Conservation (phyloP, 2,888 invertebrate genomes). For the Nemurella pictetii region DNA sequence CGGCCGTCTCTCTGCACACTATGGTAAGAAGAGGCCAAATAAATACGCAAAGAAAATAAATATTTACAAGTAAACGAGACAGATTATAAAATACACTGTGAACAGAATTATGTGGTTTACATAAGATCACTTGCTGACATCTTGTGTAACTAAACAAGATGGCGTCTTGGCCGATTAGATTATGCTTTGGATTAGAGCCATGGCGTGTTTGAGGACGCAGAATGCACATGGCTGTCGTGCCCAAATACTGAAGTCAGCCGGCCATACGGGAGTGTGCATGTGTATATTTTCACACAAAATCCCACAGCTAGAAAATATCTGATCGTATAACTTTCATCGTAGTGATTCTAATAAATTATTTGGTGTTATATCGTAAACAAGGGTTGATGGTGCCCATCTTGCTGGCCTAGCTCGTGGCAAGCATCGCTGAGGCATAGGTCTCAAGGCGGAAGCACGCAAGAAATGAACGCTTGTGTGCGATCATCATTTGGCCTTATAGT, state of each 20-base stretch:
- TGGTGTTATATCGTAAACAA: slow-evolving; percentile 20
- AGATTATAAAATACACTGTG: slow-evolving; percentile 40
- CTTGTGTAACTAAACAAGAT: slow-evolving; percentile 19
- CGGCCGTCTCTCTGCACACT: neutral
- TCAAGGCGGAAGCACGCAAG: neutral
- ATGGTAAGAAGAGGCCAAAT: slow-evolving; percentile 35
- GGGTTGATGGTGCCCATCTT: slow-evolving; percentile 15
- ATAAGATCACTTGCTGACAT: slow-evolving; percentile 9
- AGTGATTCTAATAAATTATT: slow-evolving; percentile 39
- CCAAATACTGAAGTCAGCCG: too few species aligned
- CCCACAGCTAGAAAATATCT: neutral
- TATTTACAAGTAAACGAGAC: slow-evolving; percentile 40
- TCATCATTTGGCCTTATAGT: neutral
- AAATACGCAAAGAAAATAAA: slow-evolving; percentile 40
- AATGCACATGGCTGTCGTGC: neutral
- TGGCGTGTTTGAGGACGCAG: neutral
- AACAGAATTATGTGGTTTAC: slow-evolving; percentile 42
- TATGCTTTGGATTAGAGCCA: neutral
- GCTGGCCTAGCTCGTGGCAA: neutral
- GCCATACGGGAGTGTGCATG: neutral
- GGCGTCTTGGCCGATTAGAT: too few species aligned
- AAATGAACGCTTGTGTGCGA: too few species aligned
- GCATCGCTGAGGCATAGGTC: too few species aligned
- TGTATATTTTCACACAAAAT: slow-evolving; percentile 29
- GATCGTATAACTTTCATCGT: slow-evolving; percentile 37